Evolutionary conservation across 2,888 invertebrate species (phyloP), one percentile per base, ranked within the genome.

Genomic region (Caenorhabditis plicata): DNA sequence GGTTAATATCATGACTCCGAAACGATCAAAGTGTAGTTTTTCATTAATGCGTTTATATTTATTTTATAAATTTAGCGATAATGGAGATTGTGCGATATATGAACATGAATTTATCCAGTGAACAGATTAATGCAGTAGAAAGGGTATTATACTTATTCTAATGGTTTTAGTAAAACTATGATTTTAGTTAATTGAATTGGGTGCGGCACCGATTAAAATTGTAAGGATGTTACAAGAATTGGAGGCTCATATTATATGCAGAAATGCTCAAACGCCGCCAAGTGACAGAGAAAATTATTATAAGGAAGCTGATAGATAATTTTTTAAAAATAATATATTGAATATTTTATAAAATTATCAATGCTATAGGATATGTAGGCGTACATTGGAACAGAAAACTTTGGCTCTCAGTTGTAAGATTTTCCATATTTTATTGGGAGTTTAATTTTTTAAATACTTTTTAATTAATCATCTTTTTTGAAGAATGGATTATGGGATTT

Each of bases 11-110:
- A n/a, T n/a, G n/a, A n/a, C n/a, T n/a, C n/a, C n/a, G n/a, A n/a
- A n/a, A n/a, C n/a, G n/a, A n/a, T n/a, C n/a, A n/a, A n/a, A n/a
- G n/a, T n/a, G n/a, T n/a, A n/a, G n/a, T n/a, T n/a, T n/a, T n/a
- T n/a, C n/a, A n/a, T n/a, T n/a, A n/a, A n/a, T n/a, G n/a, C n/a
- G n/a, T n/a, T n/a, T n/a, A n/a, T 23, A 17, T 7, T 20, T 26
- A 38, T 5, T n/a, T 5, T 22, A 25, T 19, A 39, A 17, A 42
- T 58, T 20, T 35, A 58, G 58, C 36, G 36, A 19, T 43, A 1
- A 27, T 44, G 15, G 58, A 58, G 35, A 44, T 58, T 48, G 58
- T 44, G n/a, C 52, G 49, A 23, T 49, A 44, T 27, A 29, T 58
- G 15, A 58, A 58, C 32, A 49, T 58, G 9, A 26, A 40, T 33